Conservation (phyloP, 2,888 invertebrate species). For the Elmis aenea region DNA sequence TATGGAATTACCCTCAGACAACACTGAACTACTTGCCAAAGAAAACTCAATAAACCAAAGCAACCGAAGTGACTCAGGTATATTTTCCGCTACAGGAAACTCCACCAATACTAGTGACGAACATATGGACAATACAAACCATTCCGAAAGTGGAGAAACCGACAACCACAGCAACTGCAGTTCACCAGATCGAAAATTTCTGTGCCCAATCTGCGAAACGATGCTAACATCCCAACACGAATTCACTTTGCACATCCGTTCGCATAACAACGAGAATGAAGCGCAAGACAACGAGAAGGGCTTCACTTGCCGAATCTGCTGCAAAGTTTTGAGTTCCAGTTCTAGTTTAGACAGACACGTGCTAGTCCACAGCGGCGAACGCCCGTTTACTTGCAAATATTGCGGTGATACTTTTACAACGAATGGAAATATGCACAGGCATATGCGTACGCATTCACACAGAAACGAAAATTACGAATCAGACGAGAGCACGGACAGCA, state of each 20-base stretch:
- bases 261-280: conserved; percentile 56
- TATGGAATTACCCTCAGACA: conserved; percentile 36
- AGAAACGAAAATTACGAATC: conserved; percentile 58
- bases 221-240: conserved; percentile 60
- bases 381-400: conserved; percentile 73
- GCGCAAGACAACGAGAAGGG: conserved; percentile 44
- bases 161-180: conserved; percentile 56
- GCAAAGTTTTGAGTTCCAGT: conserved; percentile 69
- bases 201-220: conserved; percentile 62
- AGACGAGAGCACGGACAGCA: conserved; percentile 52
- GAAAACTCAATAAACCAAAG: conserved; percentile 29
- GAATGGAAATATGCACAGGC: conserved; percentile 82
- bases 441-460: conserved; percentile 67
- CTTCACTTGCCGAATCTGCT: conserved; percentile 61
- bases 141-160: conserved; percentile 46
- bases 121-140: conserved; percentile 23
- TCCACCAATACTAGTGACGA: conserved; percentile 20
- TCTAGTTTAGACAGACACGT: conserved; percentile 76
- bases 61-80: conserved; percentile 40
- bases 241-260: conserved; percentile 65
- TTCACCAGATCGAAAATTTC: conserved; percentile 46
- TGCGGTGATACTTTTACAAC: conserved; percentile 80
- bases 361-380: conserved; percentile 73
- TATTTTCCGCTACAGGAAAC: conserved; percentile 38
- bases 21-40: conserved; percentile 22